Conservation (phyloP, 2,113 vertebrate genomes). For the Phasianus colchicus region DNA sequence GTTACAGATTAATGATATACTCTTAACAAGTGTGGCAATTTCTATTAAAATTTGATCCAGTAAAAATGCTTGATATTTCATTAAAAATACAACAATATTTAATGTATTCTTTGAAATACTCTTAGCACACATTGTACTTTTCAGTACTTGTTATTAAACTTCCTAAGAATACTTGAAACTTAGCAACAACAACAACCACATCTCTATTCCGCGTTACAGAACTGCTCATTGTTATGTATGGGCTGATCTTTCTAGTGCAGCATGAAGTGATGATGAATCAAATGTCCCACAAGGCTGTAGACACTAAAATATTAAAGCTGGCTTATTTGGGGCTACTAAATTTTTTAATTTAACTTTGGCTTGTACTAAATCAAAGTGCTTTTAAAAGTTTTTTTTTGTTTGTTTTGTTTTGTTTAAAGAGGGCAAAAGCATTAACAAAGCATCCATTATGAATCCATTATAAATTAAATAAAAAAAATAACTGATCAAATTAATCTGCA, state of each 20-base stretch:
- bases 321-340: slow-evolving; percentile 2
- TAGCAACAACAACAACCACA: neutral
- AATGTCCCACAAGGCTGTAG: slow-evolving; percentile 29
- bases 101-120: neutral
- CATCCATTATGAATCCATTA: neutral
- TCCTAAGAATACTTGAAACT: neutral
- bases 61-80: neutral
- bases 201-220: slow-evolving; percentile 14
- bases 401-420: neutral
- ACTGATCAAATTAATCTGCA: neutral
- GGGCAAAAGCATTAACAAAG: neutral
- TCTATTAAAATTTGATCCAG: slow-evolving; percentile 2
- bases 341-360: slow-evolving; percentile 4
- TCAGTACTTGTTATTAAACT: neutral
- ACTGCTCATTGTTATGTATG: neutral
- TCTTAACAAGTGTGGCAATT: slow-evolving; percentile 42
- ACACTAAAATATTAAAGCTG: slow-evolving; percentile 32
- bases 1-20: slow-evolving; percentile 63
- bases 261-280: slow-evolving; percentile 42
- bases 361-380: neutral
- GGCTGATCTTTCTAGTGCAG: slow-evolving; percentile 36
- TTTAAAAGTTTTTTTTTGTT: neutral
- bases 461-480: neutral
- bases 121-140: neutral
- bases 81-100: neutral